A percentile compares a stretch with the other conserved stretches of the same genome.
phyloP scores from a whole-genome alignment of 2,888 invertebrate genomes.

The Stenurella melanura region DNA sequence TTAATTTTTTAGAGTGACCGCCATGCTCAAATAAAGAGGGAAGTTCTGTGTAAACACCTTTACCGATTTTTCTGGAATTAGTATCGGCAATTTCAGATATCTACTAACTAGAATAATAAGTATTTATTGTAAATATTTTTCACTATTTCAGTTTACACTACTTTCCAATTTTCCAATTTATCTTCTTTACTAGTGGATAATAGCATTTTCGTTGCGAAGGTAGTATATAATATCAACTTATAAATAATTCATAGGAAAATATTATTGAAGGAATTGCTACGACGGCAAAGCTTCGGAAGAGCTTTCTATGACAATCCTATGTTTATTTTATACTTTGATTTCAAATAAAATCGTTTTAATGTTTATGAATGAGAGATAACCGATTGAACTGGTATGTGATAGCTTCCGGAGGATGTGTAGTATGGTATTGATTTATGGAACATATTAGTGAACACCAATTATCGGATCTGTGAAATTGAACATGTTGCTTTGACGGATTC shows the following conservation, averaged over 20 bases:
- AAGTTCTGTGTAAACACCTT: too few species aligned
- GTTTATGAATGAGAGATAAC: neutral
- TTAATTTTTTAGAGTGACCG: too few species aligned
- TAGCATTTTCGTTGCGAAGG: neutral
- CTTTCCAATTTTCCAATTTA: neutral
- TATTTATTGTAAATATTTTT: too few species aligned
- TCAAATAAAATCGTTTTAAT: conserved; percentile 1
- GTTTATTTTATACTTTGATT: conserved; percentile 14
- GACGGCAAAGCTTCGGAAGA: neutral
- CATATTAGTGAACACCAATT: neutral
- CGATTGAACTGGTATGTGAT: neutral
- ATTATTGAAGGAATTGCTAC: neutral
- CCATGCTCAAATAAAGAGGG: too few species aligned
- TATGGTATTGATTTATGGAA: neutral
- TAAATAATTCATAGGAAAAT: conserved; percentile 8
- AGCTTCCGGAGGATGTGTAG: neutral
- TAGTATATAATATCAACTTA: conserved; percentile 9
- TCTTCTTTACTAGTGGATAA: neutral
- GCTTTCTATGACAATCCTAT: neutral
- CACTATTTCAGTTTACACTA: too few species aligned
- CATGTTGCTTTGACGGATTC: neutral
- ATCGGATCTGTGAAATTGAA: neutral
- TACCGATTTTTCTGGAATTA: too few species aligned
- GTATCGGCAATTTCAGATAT: too few species aligned
- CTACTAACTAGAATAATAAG: too few species aligned